Conservation (phyloP, 1,140 invertebrate species). For the Notospermus geniculatus region DNA sequence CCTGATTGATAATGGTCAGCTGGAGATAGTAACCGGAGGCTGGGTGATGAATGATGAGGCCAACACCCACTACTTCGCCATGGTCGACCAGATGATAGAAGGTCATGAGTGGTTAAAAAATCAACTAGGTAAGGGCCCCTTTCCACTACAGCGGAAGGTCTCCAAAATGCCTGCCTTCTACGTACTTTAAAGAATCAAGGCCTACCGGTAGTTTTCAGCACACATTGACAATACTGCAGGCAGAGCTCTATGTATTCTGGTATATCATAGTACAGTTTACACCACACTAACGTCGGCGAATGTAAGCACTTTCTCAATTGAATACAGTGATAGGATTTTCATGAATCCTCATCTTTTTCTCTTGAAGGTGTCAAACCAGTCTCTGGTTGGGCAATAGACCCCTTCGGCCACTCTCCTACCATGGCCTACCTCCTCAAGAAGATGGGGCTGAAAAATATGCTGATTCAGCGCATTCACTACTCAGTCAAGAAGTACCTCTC, state of each 20-base stretch:
- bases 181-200: too few species aligned
- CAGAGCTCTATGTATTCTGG: too few species aligned
- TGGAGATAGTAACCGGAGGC: constrained; percentile 93
- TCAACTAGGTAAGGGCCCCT: constrained; percentile 69
- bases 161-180: too few species aligned
- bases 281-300: too few species aligned
- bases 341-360: too few species aligned
- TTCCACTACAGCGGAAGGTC: too few species aligned
- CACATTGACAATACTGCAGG: too few species aligned
- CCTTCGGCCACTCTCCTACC: constrained; percentile 84
- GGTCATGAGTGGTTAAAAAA: constrained; percentile 92
- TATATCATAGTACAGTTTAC: too few species aligned
- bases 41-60: constrained; percentile 99
- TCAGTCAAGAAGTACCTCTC: constrained; percentile 90
- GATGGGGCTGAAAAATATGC: constrained; percentile 79
- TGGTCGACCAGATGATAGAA: constrained; percentile 91
- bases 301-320: too few species aligned
- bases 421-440: constrained; percentile 85
- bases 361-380: constrained; percentile 49
- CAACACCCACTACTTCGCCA: constrained; percentile 85
- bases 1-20: constrained; percentile 76
- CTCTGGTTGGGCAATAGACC: constrained; percentile 91
- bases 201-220: too few species aligned
- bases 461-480: constrained; percentile 95
- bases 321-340: too few species aligned